phyloP scores from a whole-genome alignment of 2,888 invertebrate species.

The Monoplex corrugatus region DNA sequence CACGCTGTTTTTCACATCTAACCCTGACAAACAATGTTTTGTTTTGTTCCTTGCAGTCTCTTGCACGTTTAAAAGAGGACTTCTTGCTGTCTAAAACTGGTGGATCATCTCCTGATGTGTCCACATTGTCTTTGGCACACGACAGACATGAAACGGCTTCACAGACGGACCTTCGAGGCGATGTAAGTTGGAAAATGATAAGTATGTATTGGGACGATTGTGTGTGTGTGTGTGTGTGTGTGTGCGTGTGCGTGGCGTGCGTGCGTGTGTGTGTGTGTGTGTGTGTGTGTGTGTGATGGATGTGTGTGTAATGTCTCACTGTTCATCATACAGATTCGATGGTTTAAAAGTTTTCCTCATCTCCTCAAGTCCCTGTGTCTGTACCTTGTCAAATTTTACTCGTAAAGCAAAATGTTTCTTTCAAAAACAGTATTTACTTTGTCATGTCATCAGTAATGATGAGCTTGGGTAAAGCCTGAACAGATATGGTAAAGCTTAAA shows the following conservation, averaged over 20 bases:
- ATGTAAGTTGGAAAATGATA: slow-evolving; percentile 82
- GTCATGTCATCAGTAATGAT: too few species aligned
- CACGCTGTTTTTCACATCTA: background rate
- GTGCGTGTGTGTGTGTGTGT: background rate
- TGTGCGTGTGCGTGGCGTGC: background rate
- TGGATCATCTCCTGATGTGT: slow-evolving; percentile 88
- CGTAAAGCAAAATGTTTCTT: too few species aligned
- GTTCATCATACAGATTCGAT: background rate
- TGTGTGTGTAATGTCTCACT: too few species aligned
- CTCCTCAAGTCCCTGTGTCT: too few species aligned
- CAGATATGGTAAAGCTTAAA: too few species aligned
- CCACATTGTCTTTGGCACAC: slow-evolving; percentile 90
- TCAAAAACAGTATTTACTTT: too few species aligned
- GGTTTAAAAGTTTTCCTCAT: too few species aligned
- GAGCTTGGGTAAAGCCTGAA: too few species aligned
- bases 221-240: background rate
- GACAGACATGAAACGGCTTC: slow-evolving; percentile 94
- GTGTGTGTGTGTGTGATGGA: background rate
- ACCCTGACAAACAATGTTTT: background rate
- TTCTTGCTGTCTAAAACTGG: slow-evolving; percentile 89
- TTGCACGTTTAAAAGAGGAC: slow-evolving; percentile 96
- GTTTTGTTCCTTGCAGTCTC: slow-evolving; percentile 83
- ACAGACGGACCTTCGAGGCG: slow-evolving; percentile 96
- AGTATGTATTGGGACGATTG: background rate
- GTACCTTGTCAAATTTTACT: too few species aligned